Percentiles rank a stretch among this genome's conserved stretches.
phyloP scores from a whole-genome alignment of 2,888 invertebrate genomes.

The Himalopsyche japonica region DNA sequence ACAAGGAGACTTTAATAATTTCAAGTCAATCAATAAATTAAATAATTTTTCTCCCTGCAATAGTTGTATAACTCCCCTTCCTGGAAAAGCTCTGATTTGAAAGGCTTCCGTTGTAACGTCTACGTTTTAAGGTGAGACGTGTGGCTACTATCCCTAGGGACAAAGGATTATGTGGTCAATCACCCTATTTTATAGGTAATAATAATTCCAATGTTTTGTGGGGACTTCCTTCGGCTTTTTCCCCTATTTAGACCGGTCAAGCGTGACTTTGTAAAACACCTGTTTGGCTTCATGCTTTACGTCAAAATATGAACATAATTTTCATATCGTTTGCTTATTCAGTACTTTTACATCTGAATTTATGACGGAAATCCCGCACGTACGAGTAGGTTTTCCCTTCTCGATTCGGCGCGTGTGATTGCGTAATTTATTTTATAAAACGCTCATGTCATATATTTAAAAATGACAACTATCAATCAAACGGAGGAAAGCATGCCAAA shows the following conservation, averaged over 20 bases:
- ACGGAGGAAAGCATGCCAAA: too few species aligned
- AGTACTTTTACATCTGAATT: background rate
- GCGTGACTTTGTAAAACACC: background rate
- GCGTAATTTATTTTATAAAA: too few species aligned
- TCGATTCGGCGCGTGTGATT: background rate
- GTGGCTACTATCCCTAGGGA: background rate
- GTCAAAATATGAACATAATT: background rate
- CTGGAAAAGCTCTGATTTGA: background rate
- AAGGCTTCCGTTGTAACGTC: background rate
- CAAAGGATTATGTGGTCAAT: background rate
- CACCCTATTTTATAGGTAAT: background rate
- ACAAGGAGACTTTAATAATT: too few species aligned
- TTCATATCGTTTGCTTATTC: background rate
- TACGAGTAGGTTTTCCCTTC: background rate
- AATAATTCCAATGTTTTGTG: background rate
- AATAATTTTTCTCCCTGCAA: too few species aligned
- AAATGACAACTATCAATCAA: too few species aligned
- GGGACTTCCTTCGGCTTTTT: background rate
- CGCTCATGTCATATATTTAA: too few species aligned
- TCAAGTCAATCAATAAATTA: too few species aligned
- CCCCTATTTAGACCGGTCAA: background rate
- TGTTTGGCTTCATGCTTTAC: background rate
- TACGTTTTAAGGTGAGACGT: background rate
- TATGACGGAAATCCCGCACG: background rate
- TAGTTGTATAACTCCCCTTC: too few species aligned